Base-by-base conservation (phyloP, 2,113 vertebrate species). In the Heloderma charlesbogerti region DNA sequence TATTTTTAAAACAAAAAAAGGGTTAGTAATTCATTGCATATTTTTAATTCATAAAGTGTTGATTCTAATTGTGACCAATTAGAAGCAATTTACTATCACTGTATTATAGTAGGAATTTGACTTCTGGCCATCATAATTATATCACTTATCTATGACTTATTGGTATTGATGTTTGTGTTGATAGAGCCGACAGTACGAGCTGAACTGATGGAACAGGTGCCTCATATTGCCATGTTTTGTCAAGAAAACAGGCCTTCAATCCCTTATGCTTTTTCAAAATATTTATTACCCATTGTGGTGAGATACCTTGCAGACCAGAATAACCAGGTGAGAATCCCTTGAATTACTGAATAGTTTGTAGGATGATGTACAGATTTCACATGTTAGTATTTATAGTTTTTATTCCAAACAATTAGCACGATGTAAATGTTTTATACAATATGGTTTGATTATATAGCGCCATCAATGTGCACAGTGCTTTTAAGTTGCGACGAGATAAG, bases 201-300 rank as follows among this genome's bases (percentile, higher is more conserved):
- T 48, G 98, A 98, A 91, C 96, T 99, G 92, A 99, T 98, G 98
- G 98, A 99, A 93, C 98, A 99, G 95, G 97, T 99, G 91, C 98
- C 98, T 93, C 98, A 98, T 54, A 98, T 98, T 74, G 98, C 98
- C 78, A 97, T 98, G 96, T 98, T 99, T 97, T 98, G 98, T 95
- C 98, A 98, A 96, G 98, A 99, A 95, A 98, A 98, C 93, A 97
- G 98, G 89, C 98, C 98, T 94, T 98, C 98, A 20, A 98, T 98
- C 89, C 98, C 98, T 0, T 98, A 97, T 20, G 98, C 98, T 89
- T 98, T 99, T 94, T 98, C 98, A 93, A 98, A 98, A 93, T 98
- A 98, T 95, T 96, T 99, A n/a, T 93, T 99, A 0, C 98, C 98
- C 34, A 98, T 98, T 82, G 98, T 99, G 94, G 98, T 99, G 89